Percentiles rank a stretch among this genome's conserved stretches.
These are phyloP conservation scores for Helicoverpa zea DNA, from an alignment of 1,140 invertebrate genomes.

Conservation along the genomic window DNA sequence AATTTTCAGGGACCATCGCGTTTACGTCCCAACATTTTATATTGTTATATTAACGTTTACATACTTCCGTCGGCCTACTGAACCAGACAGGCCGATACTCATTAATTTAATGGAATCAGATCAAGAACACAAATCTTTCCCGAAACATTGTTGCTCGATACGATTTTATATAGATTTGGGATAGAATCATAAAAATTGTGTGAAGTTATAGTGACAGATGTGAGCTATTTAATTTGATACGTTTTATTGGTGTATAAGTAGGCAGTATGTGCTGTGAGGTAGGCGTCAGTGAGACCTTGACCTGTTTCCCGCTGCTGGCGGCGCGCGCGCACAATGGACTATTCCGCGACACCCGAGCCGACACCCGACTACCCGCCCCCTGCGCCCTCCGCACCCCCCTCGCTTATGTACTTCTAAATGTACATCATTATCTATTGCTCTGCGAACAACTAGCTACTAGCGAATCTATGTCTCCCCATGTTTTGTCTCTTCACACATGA, in stretches of 20 bases:
- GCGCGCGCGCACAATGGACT: conserved; percentile 71
- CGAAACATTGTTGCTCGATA: not conserved
- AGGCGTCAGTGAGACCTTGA: conserved; percentile 79
- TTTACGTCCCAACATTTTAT: conserved; percentile 45
- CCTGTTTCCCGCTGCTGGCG: conserved; percentile 67
- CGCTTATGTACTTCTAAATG: conserved; percentile 27
- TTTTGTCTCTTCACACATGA: not conserved
- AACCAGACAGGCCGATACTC: conserved; percentile 24
- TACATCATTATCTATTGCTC: conserved; percentile 7
- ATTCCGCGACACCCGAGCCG: conserved; percentile 73
- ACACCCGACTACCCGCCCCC: conserved; percentile 56
- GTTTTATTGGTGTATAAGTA: conserved; percentile 39
- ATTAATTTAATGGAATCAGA: conserved; percentile 36
- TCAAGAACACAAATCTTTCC: conserved; percentile 23
- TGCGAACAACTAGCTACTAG: conserved; percentile 3
- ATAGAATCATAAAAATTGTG: conserved; percentile 6
- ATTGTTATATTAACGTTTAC: conserved; percentile 47
- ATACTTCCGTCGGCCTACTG: conserved; percentile 35
- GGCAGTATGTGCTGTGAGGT: conserved; percentile 67
- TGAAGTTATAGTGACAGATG: conserved; percentile 40
- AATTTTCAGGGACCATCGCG: conserved; percentile 67
- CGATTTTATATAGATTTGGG: not conserved
- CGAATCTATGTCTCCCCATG: not conserved
- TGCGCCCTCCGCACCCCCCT: conserved; percentile 11
- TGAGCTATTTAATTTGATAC: conserved; percentile 27